Percentiles rank a stretch among this genome's conserved stretches.
These are phyloP conservation scores for Schrankia costaestrigalis DNA, from an alignment of 2,888 invertebrate species.

Conservation along the genomic window DNA sequence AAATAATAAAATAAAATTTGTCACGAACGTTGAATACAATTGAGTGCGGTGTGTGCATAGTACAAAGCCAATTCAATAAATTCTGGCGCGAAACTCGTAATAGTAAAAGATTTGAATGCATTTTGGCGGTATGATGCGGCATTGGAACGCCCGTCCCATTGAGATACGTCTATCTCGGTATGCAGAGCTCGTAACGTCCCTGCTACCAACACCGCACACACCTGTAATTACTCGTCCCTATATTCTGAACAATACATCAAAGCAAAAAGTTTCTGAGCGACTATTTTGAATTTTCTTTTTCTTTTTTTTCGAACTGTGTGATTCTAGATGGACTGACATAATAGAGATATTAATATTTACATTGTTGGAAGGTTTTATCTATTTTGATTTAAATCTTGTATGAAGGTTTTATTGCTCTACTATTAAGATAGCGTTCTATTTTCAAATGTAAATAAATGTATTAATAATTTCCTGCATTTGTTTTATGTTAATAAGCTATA, in stretches of 20 bases:
- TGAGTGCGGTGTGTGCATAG: slow-evolving; percentile 47
- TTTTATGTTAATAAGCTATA: too few relatives aligned
- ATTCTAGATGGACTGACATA: too few relatives aligned
- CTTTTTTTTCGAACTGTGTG: too few relatives aligned
- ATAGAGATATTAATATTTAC: too few relatives aligned
- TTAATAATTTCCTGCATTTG: too few relatives aligned
- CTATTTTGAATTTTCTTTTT: too few relatives aligned
- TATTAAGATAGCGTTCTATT: too few relatives aligned
- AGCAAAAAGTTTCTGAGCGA: slow-evolving; percentile 41
- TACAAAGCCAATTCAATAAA: slow-evolving; percentile 72
- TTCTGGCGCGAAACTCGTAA: slow-evolving; percentile 52
- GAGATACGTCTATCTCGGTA: slow-evolving; percentile 18
- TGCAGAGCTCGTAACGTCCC: slow-evolving; percentile 6
- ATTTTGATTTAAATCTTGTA: too few relatives aligned
- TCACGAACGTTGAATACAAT: slow-evolving; percentile 57
- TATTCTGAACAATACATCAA: slow-evolving; percentile 43
- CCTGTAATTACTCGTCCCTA: slow-evolving; percentile 43
- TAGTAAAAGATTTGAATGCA: slow-evolving; percentile 67
- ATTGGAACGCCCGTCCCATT: too few relatives aligned
- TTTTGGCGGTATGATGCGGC: slow-evolving; percentile 50
- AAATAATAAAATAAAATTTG: slow-evolving; percentile 56
- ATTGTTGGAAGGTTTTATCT: too few relatives aligned
- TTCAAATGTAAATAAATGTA: too few relatives aligned
- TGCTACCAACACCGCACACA: slow-evolving; percentile 24
- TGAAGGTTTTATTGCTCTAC: too few relatives aligned